Conservation (phyloP, 2,888 invertebrate species). For the Bugulina stolonifera region DNA sequence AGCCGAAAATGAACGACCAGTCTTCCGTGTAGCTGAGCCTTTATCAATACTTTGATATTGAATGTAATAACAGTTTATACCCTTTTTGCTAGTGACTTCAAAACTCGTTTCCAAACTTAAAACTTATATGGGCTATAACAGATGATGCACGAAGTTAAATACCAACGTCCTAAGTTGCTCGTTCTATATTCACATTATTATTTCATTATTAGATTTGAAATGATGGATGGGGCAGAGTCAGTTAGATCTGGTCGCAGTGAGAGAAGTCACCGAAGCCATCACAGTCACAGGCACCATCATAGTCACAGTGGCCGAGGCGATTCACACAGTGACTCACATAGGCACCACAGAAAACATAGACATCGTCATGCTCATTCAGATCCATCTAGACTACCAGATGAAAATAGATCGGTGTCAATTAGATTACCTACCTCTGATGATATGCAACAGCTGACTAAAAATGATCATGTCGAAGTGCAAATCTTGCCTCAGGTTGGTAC, state of each 20-base stretch:
- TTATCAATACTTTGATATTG: too few relatives aligned
- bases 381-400: conserved; percentile 35
- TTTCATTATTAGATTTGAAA: too few relatives aligned
- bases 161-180: too few relatives aligned
- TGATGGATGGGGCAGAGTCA: conserved; percentile 81
- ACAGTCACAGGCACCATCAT: conserved; percentile 37
- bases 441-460: conserved; percentile 22
- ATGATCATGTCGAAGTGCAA: conserved; percentile 77
- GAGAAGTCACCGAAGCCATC: conserved; percentile 68
- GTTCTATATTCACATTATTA: too few relatives aligned
- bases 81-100: too few relatives aligned
- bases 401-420: conserved; percentile 13
- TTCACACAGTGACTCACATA: not conserved
- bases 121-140: too few relatives aligned
- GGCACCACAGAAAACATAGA: conserved; percentile 23
- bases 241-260: conserved; percentile 75
- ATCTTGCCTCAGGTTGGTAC: conserved; percentile 65
- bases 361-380: conserved; percentile 28
- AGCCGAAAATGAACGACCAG: too few relatives aligned
- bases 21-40: too few relatives aligned
- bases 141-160: too few relatives aligned
- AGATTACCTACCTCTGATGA: conserved; percentile 6
- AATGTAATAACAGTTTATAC: too few relatives aligned
- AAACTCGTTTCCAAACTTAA: too few relatives aligned
- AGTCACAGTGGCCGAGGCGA: not conserved